Evolutionary conservation across 2,113 vertebrate genomes (phyloP).

Genomic region (Chelonoidis abingdonii): DNA sequence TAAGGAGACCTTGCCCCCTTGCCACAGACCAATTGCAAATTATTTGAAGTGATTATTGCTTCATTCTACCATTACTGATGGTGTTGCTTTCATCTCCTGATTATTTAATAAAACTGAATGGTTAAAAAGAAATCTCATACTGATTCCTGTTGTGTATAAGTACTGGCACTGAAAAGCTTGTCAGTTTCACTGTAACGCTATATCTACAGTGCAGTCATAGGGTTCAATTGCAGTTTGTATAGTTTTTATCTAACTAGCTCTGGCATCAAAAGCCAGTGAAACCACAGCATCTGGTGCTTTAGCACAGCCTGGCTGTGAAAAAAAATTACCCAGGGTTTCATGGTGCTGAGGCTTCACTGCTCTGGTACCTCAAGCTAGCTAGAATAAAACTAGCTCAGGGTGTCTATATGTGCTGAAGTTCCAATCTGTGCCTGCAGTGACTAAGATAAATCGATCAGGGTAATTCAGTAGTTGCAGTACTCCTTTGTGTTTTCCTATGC

Average conservation of each 20-base stretch:
- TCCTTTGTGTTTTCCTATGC: background rate
- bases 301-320: too few species aligned
- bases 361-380: too few species aligned
- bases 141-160: background rate
- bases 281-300: too few species aligned
- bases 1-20: background rate
- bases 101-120: background rate
- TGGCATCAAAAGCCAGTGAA: too few species aligned
- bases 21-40: background rate
- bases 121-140: background rate
- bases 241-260: too few species aligned
- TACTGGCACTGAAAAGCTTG: background rate
- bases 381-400: too few species aligned
- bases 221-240: too few species aligned
- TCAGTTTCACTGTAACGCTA: background rate
- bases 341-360: too few species aligned
- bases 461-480: rapidly evolving
- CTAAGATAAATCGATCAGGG: too few species aligned
- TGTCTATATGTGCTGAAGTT: too few species aligned
- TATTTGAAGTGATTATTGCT: rapidly evolving
- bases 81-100: background rate
- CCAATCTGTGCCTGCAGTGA: too few species aligned
- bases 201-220: background rate
- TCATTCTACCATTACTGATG: rapidly evolving
- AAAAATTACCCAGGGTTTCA: too few species aligned